These are phyloP conservation scores for Cepphus grylle DNA, from an alignment of 2,113 vertebrate genomes.

Conservation along the genomic window DNA sequence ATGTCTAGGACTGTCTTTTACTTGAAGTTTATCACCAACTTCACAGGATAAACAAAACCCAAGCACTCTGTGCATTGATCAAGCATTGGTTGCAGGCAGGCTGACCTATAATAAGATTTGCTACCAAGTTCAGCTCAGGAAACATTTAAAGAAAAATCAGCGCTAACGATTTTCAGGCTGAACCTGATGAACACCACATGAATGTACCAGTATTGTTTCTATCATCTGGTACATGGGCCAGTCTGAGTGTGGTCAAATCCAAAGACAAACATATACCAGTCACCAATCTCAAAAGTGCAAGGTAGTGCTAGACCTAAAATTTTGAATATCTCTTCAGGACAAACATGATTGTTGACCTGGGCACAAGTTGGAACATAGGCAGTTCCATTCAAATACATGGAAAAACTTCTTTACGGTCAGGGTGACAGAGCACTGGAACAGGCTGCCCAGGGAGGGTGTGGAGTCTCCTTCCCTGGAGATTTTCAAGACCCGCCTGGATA, in stretches of 20 bases:
- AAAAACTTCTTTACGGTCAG: too few relatives aligned
- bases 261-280: not conserved
- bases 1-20: not conserved
- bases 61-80: not conserved
- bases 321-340: not conserved
- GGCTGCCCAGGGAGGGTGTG: too few relatives aligned
- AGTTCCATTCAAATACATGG: too few relatives aligned
- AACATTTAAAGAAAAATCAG: not conserved
- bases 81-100: not conserved
- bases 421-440: too few relatives aligned
- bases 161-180: not conserved
- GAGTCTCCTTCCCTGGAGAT: too few relatives aligned
- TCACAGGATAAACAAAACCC: not conserved
- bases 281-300: not conserved
- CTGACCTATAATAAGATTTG: not conserved
- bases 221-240: fast-evolving
- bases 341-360: not conserved
- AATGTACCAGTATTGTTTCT: not conserved
- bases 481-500: too few relatives aligned
- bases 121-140: not conserved
- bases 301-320: not conserved
- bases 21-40: not conserved
- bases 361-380: too few relatives aligned
- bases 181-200: not conserved
- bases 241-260: not conserved